Evolutionary conservation across 2,113 vertebrate genomes (phyloP), one percentile per base, ranked within the genome.

Genomic region (Hippotragus niger): DNA sequence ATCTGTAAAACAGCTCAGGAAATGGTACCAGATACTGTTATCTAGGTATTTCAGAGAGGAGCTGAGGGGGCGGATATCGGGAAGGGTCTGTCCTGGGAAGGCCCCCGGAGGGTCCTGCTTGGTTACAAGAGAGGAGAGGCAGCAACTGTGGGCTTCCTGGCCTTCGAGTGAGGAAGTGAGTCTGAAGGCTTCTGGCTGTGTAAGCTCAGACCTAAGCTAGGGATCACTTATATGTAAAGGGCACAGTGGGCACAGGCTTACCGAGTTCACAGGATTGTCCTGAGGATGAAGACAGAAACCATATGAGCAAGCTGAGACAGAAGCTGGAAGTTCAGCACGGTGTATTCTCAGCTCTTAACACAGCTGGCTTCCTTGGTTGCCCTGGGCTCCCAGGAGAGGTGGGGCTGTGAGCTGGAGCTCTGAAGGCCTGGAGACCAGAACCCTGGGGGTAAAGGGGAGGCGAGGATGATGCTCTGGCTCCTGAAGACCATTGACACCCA

Each of bases 371-470:
- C 29, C 67, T n/a, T 1, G 57, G 71, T 25, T 78, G 40, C 57
- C 80, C 4, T 0, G 23, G n/a, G 6, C 64, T 57, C 10, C 57
- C 55, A 33, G 33, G 36, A 90, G 25, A 27, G 47, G 16, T n/a
- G 9, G 53, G 80, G 47, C 52, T 58, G 7, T 16, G 67, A 76
- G 52, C n/a, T 0, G 0, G 45, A 36, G 6, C n/a, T 78, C 31
- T 36, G 16, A 5, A 7, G 52, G n/a, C 67, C 67, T 71, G 67
- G 19, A 71, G 67, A 71, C 67, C 10, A 12, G 67, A 43, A n/a
- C 3, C 3, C 6, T 2, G 3, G 15, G 40, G 40, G 40, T 29
- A 11, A n/a, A 53, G 5, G 1, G 31, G 57, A 19, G 40, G 2
- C 2, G 1, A 7, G 21, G 36, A 13, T 17, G n/a, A 12, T 1